Percentiles rank a stretch among this genome's conserved stretches.
Evolutionary conservation across 2,888 invertebrate species (phyloP).

Genomic region (Prosapia bicincta): DNA sequence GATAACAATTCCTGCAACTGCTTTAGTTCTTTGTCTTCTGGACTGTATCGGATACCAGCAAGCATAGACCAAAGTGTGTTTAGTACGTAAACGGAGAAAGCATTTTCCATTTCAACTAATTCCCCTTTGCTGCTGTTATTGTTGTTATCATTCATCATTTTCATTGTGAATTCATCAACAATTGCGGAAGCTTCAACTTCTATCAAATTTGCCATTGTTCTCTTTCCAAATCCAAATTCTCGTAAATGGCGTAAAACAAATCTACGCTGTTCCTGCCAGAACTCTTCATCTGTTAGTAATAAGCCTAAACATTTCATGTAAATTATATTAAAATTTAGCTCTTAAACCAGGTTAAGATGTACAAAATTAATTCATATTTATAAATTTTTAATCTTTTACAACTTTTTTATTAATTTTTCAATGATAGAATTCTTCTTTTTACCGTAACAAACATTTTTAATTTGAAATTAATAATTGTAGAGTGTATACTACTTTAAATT

Average conservation of each 20-base stretch:
- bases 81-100: constrained; percentile 71
- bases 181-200: constrained; percentile 66
- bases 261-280: constrained; percentile 72
- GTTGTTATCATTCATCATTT: constrained; percentile 21
- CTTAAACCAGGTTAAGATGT: too few species aligned
- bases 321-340: too few species aligned
- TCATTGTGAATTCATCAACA: constrained; percentile 51
- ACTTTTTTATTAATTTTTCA: too few species aligned
- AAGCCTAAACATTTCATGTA: constrained; percentile 49
- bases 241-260: constrained; percentile 73
- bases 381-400: too few species aligned
- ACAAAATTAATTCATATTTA: background rate
- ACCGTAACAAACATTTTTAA: too few species aligned
- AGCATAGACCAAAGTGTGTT: constrained; percentile 83
- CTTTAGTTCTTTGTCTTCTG: constrained; percentile 65
- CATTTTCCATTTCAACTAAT: constrained; percentile 64
- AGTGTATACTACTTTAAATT: too few species aligned
- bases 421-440: too few species aligned
- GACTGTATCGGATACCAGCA: constrained; percentile 69
- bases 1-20: constrained; percentile 64
- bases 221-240: constrained; percentile 78
- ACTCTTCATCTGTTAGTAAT: constrained; percentile 66
- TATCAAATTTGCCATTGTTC: constrained; percentile 69
- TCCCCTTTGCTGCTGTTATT: constrained; percentile 43
- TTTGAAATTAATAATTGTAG: too few species aligned